phyloP scores from a whole-genome alignment of 2,113 vertebrate species.

The Mirza zaza region DNA sequence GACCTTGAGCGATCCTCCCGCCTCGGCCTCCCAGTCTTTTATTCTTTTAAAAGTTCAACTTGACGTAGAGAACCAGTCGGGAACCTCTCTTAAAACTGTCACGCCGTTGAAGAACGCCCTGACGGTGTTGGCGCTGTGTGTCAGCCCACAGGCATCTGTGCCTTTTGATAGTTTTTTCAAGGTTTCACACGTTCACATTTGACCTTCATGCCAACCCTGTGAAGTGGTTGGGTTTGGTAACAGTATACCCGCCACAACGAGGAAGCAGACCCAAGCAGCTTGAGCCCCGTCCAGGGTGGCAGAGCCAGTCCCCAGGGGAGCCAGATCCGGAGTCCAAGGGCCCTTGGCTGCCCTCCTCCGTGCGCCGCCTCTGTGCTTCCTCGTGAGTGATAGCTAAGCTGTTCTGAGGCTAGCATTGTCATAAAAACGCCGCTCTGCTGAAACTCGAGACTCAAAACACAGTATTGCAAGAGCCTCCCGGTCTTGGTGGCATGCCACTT shows the following conservation, averaged over 20 bases:
- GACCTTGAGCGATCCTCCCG: too few species aligned
- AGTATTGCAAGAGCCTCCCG: background rate
- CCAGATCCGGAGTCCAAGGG: background rate
- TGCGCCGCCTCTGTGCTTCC: background rate
- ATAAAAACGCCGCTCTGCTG: slow-evolving; percentile 46
- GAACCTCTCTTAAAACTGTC: background rate
- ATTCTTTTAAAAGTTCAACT: background rate
- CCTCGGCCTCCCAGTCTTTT: background rate
- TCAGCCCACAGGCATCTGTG: background rate
- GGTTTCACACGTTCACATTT: background rate
- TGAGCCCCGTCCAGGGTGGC: background rate
- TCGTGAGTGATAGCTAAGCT: slow-evolving; percentile 43
- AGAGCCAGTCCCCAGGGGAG: background rate
- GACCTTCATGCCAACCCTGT: background rate
- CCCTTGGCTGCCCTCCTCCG: background rate
- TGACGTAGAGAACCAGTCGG: background rate
- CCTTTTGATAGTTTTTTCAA: background rate
- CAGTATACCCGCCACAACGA: background rate
- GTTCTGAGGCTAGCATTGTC: slow-evolving; percentile 22
- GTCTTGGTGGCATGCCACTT: background rate
- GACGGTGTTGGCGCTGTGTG: background rate
- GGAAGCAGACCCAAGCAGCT: background rate
- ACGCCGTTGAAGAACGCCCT: background rate
- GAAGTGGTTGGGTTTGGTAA: background rate
- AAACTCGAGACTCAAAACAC: slow-evolving; percentile 42